Evolutionary conservation across 2,888 invertebrate genomes (phyloP).

Genomic region (Laothoe populi): DNA sequence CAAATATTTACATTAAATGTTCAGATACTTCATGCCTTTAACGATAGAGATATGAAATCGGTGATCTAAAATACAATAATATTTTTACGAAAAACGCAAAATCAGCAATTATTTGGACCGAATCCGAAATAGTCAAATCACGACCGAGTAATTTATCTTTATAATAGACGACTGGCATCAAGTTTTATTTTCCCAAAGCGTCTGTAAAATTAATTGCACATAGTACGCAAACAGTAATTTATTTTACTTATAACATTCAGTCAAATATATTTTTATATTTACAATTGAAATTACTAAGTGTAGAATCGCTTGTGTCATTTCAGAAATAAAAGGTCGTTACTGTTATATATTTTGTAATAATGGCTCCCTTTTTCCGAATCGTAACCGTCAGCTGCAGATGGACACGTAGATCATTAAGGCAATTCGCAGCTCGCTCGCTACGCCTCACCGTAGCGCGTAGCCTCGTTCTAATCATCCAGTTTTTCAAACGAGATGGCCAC

Average conservation of each 20-base stretch:
- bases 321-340: slow-evolving; percentile 53
- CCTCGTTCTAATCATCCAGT: slow-evolving; percentile 53
- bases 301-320: slow-evolving; percentile 13
- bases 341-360: slow-evolving; percentile 56
- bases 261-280: slow-evolving; percentile 3
- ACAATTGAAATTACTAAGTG: not conserved
- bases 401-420: slow-evolving; percentile 64
- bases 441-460: slow-evolving; percentile 37
- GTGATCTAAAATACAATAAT: no score
- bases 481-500: slow-evolving; percentile 49
- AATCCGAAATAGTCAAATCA: slow-evolving; percentile 35
- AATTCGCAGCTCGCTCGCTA: slow-evolving; percentile 46
- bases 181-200: slow-evolving; percentile 35
- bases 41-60: no score
- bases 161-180: slow-evolving; percentile 38
- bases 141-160: slow-evolving; percentile 41
- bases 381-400: slow-evolving; percentile 70
- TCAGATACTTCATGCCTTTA: no score
- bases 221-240: not conserved
- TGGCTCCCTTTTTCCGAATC: slow-evolving; percentile 51
- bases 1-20: no score
- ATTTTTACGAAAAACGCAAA: slow-evolving; percentile 6
- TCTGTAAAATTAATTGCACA: slow-evolving; percentile 21
- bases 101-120: slow-evolving; percentile 7
- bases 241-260: not conserved